Conservation (phyloP, 2,797 vertebrate genomes). For the Nannoperca obscura region DNA sequence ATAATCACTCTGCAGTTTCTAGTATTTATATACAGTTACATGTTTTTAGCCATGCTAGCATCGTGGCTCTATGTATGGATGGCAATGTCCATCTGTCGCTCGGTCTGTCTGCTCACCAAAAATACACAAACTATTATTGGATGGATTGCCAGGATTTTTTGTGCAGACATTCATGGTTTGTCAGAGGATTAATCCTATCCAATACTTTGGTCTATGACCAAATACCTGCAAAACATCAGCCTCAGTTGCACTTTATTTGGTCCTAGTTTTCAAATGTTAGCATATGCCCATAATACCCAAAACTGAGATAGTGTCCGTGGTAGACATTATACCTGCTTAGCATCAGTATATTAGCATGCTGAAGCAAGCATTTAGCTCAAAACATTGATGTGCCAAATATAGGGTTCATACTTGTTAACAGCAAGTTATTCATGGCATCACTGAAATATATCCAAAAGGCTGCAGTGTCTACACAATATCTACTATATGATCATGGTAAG, state of each 20-base stretch:
- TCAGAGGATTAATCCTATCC: neutral
- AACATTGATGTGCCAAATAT: too few relatives aligned
- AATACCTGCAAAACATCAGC: too few relatives aligned
- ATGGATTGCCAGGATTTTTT: neutral
- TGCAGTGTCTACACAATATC: neutral
- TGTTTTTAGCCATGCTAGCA: neutral
- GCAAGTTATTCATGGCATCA: neutral
- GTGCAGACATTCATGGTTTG: neutral
- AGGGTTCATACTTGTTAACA: too few relatives aligned
- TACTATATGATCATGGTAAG: neutral
- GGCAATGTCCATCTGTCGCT: neutral
- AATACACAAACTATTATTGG: neutral
- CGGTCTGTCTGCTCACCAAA: neutral
- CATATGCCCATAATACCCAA: neutral
- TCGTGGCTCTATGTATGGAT: neutral
- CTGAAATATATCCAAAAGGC: neutral
- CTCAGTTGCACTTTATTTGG: too few relatives aligned
- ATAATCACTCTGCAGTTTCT: neutral
- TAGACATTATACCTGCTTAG: neutral
- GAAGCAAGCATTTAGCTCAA: neutral
- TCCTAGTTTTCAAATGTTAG: neutral
- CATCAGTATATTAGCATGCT: neutral
- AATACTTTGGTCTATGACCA: neutral
- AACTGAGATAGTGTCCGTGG: neutral
- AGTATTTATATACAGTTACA: neutral